A percentile compares a stretch with the other conserved stretches of the same genome.
Conservation (phyloP, 2,113 vertebrate genomes). For the Pomatostomus ruficeps region DNA sequence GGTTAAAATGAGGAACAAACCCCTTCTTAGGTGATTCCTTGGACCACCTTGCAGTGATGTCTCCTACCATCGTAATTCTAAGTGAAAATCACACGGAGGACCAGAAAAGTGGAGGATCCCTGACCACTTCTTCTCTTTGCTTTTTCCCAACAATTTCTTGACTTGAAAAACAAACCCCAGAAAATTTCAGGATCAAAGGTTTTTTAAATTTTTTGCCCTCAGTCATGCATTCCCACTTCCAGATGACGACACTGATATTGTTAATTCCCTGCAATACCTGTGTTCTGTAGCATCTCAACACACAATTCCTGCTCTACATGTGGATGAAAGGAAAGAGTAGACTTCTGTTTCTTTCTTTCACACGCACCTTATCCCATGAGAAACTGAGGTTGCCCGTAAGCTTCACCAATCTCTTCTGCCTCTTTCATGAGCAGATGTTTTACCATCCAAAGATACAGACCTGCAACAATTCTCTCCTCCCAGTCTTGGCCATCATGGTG, state of each 20-base stretch:
- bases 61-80: neutral
- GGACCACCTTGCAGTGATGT: neutral
- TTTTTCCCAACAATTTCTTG: neutral
- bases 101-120: neutral
- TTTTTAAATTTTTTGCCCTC: neutral
- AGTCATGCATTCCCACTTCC: neutral
- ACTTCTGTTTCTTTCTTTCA: neutral
- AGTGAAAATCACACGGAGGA: neutral
- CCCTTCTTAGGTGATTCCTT: neutral
- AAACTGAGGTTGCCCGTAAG: neutral
- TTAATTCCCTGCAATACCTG: neutral
- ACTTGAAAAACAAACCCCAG: neutral
- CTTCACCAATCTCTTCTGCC: neutral
- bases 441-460: neutral
- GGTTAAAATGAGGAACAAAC: neutral
- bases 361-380: neutral
- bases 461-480: neutral
- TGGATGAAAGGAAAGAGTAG: neutral
- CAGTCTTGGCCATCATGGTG: neutral
- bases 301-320: neutral
- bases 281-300: neutral
- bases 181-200: neutral
- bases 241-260: neutral
- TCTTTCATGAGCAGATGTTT: neutral
- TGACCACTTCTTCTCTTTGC: neutral